Conservation (phyloP, 2,797 vertebrate species). For the Chiloscyllium punctatum region DNA sequence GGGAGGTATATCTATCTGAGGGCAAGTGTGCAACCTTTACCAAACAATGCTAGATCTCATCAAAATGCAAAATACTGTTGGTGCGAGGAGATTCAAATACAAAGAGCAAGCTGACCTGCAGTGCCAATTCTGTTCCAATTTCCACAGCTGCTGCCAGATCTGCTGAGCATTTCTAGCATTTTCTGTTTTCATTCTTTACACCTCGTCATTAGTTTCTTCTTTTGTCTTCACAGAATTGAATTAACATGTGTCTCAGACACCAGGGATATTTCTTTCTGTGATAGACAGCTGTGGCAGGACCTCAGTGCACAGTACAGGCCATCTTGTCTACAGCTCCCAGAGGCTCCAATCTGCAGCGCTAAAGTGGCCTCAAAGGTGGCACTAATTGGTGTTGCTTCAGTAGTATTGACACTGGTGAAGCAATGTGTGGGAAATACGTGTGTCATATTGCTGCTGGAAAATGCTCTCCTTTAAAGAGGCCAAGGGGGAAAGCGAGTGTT, state of each 20-base stretch:
- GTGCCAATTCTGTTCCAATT: not conserved
- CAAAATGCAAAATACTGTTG: not conserved
- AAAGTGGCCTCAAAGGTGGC: not conserved
- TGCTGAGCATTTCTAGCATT: not conserved
- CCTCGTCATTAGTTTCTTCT: not conserved
- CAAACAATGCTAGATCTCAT: not conserved
- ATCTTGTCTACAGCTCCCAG: not conserved
- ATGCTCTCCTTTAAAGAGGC: no score
- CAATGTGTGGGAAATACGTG: not conserved
- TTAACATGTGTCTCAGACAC: not conserved
- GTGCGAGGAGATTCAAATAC: not conserved
- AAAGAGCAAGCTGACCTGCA: not conserved
- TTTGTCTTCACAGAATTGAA: not conserved
- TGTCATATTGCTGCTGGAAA: not conserved
- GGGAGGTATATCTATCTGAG: not conserved
- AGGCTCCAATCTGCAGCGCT: not conserved
- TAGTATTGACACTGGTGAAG: not conserved
- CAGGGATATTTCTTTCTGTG: not conserved
- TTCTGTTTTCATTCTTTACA: not conserved
- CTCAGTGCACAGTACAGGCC: not conserved
- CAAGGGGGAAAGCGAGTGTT: not conserved
- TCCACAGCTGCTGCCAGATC: not conserved
- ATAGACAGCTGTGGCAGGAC: not conserved
- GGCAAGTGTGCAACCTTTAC: not conserved
- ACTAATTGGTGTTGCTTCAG: slow-evolving; percentile 13